Conservation (phyloP, 1,140 invertebrate species). For the Uloborus diversus region DNA sequence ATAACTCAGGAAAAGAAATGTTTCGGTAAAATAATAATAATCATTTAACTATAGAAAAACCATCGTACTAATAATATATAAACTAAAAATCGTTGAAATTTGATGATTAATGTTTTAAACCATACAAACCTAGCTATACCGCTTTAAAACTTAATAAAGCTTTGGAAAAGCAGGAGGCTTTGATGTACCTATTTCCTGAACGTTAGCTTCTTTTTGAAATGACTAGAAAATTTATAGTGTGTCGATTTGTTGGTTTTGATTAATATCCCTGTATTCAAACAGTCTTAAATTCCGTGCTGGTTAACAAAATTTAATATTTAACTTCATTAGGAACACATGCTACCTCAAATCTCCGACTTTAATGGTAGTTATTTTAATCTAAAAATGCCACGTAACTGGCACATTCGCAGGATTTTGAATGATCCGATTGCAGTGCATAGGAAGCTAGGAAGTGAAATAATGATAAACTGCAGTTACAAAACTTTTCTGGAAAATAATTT, state of each 20-base stretch:
- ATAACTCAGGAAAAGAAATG: too few relatives aligned
- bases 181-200: slow-evolving; percentile 33
- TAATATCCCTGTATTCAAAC: slow-evolving; percentile 38
- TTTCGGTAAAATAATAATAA: too few relatives aligned
- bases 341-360: slow-evolving; percentile 25
- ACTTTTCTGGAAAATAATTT: slow-evolving; percentile 10
- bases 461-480: slow-evolving; percentile 45
- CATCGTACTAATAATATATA: too few relatives aligned
- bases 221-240: slow-evolving; percentile 36
- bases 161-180: slow-evolving; percentile 1
- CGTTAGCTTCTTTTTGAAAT: slow-evolving; percentile 30
- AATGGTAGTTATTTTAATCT: slow-evolving; percentile 45
- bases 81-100: too few relatives aligned
- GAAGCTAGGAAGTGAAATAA: slow-evolving; percentile 22
- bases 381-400: slow-evolving; percentile 1
- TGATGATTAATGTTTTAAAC: too few relatives aligned
- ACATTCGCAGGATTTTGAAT: neutral
- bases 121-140: too few relatives aligned
- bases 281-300: slow-evolving; percentile 24
- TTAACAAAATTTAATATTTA: slow-evolving; percentile 42
- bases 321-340: slow-evolving; percentile 37
- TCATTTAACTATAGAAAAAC: too few relatives aligned
- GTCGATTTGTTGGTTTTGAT: slow-evolving; percentile 44
- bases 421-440: slow-evolving; percentile 1
- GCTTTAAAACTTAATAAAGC: neutral